phyloP scores from a whole-genome alignment of 2,113 vertebrate genomes.

The Eudyptes chrysolophus region DNA sequence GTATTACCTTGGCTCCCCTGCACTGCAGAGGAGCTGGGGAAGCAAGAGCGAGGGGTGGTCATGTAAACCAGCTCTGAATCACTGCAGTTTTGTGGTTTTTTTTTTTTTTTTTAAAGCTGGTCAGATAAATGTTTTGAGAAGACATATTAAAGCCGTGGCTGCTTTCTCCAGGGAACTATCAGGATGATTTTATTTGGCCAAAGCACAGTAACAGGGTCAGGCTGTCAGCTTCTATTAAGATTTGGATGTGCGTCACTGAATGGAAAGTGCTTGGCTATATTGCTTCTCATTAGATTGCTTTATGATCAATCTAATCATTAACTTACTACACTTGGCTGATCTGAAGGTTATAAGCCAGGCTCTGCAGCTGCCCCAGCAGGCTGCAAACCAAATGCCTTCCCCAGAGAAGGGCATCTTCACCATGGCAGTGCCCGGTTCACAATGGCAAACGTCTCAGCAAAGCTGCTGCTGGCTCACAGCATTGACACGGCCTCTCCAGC shows the following conservation, averaged over 20 bases:
- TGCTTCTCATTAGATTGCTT: conserved; percentile 9
- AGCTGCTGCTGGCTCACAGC: neutral
- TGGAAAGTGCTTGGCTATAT: neutral
- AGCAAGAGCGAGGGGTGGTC: neutral
- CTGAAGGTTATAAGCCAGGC: neutral
- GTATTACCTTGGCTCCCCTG: accelerated
- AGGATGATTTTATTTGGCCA: conserved; percentile 23
- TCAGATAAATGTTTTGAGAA: neutral
- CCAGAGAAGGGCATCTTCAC: neutral
- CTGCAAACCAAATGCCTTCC: neutral
- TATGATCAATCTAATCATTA: conserved; percentile 8
- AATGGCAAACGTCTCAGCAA: accelerated
- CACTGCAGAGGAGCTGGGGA: neutral
- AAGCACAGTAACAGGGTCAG: neutral
- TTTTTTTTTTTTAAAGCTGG: neutral
- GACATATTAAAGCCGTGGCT: neutral
- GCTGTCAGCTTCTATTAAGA: conserved; percentile 4
- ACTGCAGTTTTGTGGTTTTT: neutral
- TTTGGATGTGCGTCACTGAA: neutral
- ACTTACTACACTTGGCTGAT: neutral
- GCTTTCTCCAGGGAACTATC: conserved; percentile 8
- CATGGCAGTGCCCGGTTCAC: accelerated
- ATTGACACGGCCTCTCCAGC: accelerated
- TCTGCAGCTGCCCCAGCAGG: neutral
- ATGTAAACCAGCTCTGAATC: neutral